Evolutionary conservation across 2,113 vertebrate species (phyloP), one percentile per base, ranked within the genome.

Genomic region (Sula dactylatra): DNA sequence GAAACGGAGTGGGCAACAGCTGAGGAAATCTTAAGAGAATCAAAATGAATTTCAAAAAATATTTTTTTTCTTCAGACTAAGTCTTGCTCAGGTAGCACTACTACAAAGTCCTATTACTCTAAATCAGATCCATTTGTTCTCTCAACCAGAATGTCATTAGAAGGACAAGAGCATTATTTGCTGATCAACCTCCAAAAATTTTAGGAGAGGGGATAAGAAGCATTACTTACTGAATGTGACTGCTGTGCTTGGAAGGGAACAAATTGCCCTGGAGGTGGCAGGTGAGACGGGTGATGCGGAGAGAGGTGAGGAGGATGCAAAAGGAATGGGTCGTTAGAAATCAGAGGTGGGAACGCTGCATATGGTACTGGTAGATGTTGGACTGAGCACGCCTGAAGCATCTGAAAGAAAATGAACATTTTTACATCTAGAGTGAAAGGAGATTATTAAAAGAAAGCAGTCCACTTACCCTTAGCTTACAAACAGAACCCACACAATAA

Each of bases 231-330:
- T 98, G 99, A 99, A 95, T 97, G 98, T 40, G 99, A 99, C 83
- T 99, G 99, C 88, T 99, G 99, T 72, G 99, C 98, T 91, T 99
- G 99, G 98, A 99, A 99, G 90, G 99, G 99, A 94, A 99, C 98
- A 98, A 99, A 99, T 93, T 99, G 99, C 92, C 98, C 98, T 11
- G 99, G 98, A 55, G 98, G 98, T 49, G 99, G 98, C 86, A 99
- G 98, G 96, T 99, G 99, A 49, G 99, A 98, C 18, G 98, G 98
- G 92, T 99, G 99, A 97, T 99, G 99, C 18, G 97, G 98, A 85
- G 99, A 98, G 80, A 99, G 98, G 92, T 99, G 99, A 80, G 99
- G 98, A 76, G 98, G 98, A 93, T 99, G 98, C 70, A 99, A 98
- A 96, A 99, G 98, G 97, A 99, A 99, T 44, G 99, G 98, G 76